Conservation (phyloP, 1,140 invertebrate genomes). For the Platyura marginata region DNA sequence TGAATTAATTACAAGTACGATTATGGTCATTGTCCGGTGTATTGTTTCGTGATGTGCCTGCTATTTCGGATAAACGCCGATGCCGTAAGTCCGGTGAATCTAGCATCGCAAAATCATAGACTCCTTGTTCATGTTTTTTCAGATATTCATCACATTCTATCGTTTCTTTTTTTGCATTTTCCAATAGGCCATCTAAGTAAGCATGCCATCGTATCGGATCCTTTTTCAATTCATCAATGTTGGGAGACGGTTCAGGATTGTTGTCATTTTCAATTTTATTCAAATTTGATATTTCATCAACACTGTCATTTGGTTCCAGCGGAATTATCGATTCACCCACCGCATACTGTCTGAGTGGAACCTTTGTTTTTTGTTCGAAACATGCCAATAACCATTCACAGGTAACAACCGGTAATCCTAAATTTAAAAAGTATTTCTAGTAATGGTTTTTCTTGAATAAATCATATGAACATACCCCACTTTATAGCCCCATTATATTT, state of each 20-base stretch:
- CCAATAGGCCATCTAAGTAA: too few species aligned
- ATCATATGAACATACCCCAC: conserved; percentile 40
- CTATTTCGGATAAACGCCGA: too few species aligned
- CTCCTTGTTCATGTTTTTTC: too few species aligned
- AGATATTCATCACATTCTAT: too few species aligned
- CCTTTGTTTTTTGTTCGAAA: conserved; percentile 28
- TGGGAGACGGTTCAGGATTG: conserved; percentile 25
- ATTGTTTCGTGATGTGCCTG: too few species aligned
- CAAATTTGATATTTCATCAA: conserved; percentile 7
- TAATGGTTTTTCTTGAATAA: neutral
- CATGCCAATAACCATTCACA: conserved; percentile 61
- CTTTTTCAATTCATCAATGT: too few species aligned
- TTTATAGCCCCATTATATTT: conserved; percentile 72
- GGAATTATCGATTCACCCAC: conserved; percentile 34
- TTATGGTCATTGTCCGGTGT: too few species aligned
- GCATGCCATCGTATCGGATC: too few species aligned
- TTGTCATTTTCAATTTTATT: neutral
- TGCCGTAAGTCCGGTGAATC: too few species aligned
- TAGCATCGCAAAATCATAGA: too few species aligned
- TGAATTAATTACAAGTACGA: too few species aligned
- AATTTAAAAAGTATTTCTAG: neutral
- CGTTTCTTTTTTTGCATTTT: too few species aligned
- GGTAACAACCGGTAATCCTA: conserved; percentile 53
- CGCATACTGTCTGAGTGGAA: conserved; percentile 35
- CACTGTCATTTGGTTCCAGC: conserved; percentile 11